Percentiles rank a stretch among this genome's conserved stretches.
These are phyloP conservation scores for Cecropterus lyciades DNA, from an alignment of 1,140 invertebrate species.

Conservation along the genomic window DNA sequence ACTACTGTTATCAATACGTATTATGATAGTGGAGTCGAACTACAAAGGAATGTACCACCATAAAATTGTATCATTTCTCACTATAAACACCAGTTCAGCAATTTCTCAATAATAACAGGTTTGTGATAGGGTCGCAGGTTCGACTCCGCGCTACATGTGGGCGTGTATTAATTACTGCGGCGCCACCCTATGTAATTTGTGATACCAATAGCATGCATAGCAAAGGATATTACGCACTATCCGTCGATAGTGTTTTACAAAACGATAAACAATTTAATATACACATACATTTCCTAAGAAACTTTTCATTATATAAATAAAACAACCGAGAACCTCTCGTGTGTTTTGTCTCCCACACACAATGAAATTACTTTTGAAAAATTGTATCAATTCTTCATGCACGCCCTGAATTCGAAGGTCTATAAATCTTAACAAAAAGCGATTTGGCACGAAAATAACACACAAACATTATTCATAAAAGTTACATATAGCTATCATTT, in stretches of 20 bases:
- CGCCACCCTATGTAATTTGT: constrained; percentile 41
- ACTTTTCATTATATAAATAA: no score
- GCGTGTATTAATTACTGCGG: constrained; percentile 63
- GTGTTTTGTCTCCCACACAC: not conserved
- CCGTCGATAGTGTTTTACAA: no score
- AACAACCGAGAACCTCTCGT: not conserved
- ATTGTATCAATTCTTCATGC: constrained; percentile 11
- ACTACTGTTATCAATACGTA: no score
- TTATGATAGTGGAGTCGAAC: no score
- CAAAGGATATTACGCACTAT: constrained; percentile 1
- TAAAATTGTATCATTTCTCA: not conserved
- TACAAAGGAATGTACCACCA: no score
- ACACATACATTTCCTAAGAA: no score
- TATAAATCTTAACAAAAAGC: constrained; percentile 16
- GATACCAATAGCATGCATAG: not conserved
- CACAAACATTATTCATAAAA: constrained; percentile 7
- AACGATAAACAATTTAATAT: no score
- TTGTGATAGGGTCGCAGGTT: constrained; percentile 40
- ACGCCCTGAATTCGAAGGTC: constrained; percentile 2
- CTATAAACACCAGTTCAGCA: not conserved
- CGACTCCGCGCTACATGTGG: constrained; percentile 43
- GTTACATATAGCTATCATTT: not conserved
- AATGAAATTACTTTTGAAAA: not conserved
- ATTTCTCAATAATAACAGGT: constrained; percentile 20
- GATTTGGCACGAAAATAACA: constrained; percentile 18